Evolutionary conservation across 2,797 vertebrate genomes (phyloP), one percentile per base, ranked within the genome.

Genomic region (Schizopygopsis pylzovi): DNA sequence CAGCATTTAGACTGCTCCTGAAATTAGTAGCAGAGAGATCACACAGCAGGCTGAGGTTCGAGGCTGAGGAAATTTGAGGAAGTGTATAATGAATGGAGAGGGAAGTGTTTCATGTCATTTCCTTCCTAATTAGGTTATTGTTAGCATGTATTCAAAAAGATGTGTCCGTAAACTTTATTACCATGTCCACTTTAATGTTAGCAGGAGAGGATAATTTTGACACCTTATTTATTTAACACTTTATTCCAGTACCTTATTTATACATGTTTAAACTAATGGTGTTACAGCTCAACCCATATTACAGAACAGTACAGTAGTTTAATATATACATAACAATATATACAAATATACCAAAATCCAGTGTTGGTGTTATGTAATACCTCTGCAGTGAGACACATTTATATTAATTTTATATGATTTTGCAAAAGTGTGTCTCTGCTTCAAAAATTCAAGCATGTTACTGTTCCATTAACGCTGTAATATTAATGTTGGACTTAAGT

Each of bases 401-500:
- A 82, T 82, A 41, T 68, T 20, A 1, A 59, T 61, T 72, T 45
- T 82, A 39, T 5, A 7, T 6, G n/a, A 56, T 71, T 59, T 28
- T 13, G 52, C 67, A 22, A 72, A 56, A 16, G 37, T 65, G 61
- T 33, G 25, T 56, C 15, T 54, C 8, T 43, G 39, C 68, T 72
- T 82, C 18, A 71, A 71, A 71, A 41, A 41, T 81, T 43, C 49
- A 56, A 67, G 13, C 37, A 8, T 82, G 81, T 72, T 82, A 6
- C 52, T 70, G 45, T 72, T 82, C 10, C 68, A 72, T 72, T 82
- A 16, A 82, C 2, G 7, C 73, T 59, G 81, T 80, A 79, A 83
- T 86, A 86, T 89, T 82, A 85, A 79, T 77, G 22, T 41, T 45
- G 77, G 54, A 84, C 70, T 85, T 85, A 84, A 63, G 25, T 68